These are phyloP conservation scores for Solenodon paradoxus DNA, from an alignment of 2,113 vertebrate species.

Conservation along the genomic window DNA sequence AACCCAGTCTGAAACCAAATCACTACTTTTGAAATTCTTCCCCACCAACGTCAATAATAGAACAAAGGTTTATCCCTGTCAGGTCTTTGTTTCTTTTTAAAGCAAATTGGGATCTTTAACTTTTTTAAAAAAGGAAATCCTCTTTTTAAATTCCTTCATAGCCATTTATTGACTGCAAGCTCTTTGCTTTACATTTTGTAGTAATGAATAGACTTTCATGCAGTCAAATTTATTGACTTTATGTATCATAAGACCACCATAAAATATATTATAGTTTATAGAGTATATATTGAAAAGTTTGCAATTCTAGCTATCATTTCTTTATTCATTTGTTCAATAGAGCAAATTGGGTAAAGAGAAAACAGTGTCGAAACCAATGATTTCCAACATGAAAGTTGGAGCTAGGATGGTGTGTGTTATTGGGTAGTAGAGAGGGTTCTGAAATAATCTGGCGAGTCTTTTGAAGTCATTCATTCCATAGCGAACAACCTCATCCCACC, in stretches of 20 bases:
- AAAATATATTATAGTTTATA: neutral
- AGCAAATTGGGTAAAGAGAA: neutral
- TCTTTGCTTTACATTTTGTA: too few relatives aligned
- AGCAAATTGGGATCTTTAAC: neutral
- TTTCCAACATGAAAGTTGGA: neutral
- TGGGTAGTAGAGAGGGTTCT: neutral
- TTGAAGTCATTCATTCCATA: neutral
- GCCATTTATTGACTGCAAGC: neutral
- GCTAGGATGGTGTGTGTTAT: neutral
- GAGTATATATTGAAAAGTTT: neutral
- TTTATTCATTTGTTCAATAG: neutral
- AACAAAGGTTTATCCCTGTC: neutral
- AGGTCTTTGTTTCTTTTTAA: neutral
- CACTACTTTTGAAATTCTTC: neutral
- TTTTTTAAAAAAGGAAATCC: neutral
- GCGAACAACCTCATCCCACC: too few relatives aligned
- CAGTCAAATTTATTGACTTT: too few relatives aligned
- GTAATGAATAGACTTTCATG: neutral
- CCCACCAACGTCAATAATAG: neutral
- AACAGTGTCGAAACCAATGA: neutral
- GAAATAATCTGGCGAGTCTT: neutral
- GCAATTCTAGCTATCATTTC: neutral
- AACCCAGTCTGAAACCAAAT: neutral
- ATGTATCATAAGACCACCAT: neutral
- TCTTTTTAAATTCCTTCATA: neutral